Percentiles rank a stretch among this genome's conserved stretches.
Conservation (phyloP, 2,888 invertebrate species). For the Pseudeuparius sepicola region DNA sequence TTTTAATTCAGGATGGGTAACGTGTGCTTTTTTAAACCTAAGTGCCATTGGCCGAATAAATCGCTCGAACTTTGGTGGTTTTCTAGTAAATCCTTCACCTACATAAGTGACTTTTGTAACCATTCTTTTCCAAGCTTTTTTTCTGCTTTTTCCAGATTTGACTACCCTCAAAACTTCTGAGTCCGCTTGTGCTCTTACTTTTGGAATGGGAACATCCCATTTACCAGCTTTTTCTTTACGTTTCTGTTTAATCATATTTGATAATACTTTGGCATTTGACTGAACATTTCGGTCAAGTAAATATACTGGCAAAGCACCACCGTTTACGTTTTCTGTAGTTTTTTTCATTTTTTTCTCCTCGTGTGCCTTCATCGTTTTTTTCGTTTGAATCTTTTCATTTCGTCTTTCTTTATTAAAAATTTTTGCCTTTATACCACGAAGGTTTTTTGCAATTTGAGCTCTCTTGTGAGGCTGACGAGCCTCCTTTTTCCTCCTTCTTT, state of each 20-base stretch:
- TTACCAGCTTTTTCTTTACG: slow-evolving; percentile 99
- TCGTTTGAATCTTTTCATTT: slow-evolving; percentile 98
- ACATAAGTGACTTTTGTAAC: slow-evolving; percentile 98
- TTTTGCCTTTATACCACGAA: slow-evolving; percentile 95
- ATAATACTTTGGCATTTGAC: slow-evolving; percentile 86
- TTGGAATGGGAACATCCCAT: slow-evolving; percentile 99
- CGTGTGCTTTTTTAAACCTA: slow-evolving; percentile 94
- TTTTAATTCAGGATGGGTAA: slow-evolving; percentile 97
- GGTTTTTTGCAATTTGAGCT: slow-evolving; percentile 80
- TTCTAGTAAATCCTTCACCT: slow-evolving; percentile 95
- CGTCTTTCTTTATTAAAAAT: slow-evolving; percentile 93
- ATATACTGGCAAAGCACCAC: slow-evolving; percentile 92
- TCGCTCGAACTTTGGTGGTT: slow-evolving; percentile 98
- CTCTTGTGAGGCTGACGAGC: slow-evolving; percentile 89
- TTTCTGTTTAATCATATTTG: slow-evolving; percentile 99
- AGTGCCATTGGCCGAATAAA: slow-evolving; percentile 97
- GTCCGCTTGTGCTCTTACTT: slow-evolving; percentile 93
- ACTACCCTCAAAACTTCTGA: slow-evolving; percentile 93
- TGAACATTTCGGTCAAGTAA: slow-evolving; percentile 95
- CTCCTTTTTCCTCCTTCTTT: slow-evolving; percentile 89
- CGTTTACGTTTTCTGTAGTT: slow-evolving; percentile 68
- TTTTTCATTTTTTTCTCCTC: slow-evolving; percentile 89
- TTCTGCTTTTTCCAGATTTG: slow-evolving; percentile 80
- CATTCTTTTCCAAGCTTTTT: slow-evolving; percentile 99
- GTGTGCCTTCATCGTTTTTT: slow-evolving; percentile 95